Evolutionary conservation across 2,797 vertebrate species (phyloP), one percentile per base, ranked within the genome.

Genomic region (Darevskia mixta): DNA sequence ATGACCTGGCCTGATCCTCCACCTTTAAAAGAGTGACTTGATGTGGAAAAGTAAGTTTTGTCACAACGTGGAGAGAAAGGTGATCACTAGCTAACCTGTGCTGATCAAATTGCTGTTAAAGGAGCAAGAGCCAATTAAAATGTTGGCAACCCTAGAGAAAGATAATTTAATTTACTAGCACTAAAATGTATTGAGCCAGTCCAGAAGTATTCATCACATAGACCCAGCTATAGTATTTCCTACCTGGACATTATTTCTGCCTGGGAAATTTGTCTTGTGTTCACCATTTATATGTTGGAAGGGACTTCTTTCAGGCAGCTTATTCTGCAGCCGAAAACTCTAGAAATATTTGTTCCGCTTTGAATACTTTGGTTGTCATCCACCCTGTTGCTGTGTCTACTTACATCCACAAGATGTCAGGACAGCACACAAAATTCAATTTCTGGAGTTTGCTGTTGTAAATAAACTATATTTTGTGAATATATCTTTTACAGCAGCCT

Each of bases 361-460:
- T 13, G 29, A 23, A 32, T 5, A n/a, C 25, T 49, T 23, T 27
- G 8, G 2, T 18, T n/a, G 23, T 45, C 38, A 15, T 10, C 27
- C 29, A 43, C n/a, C 23, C 41, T 25, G 5, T 64, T 87, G 71
- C 86, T 18, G 0, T 0, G 29, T 7, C 41, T 17, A 4, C 17
- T 72, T 72, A 2, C 18, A 1, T 0, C 82, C 92, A 15, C 23
- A 89, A 88, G 93, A 11, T 9, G 93, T 72, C 91, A 88, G 90
- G 66, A n/a, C 0, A 83, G 55, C 29, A 3, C 73, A 4, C 0
- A 7, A 0, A 3, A 1, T 35, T 27, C 6, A 55, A 55, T 55
- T 38, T 79, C 18, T 10, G 43, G 15, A 9, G 27, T 4, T 25
- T 15, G 8, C 5, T 78, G 45, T n/a, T n/a, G 43, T 27, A 79